Evolutionary conservation across 2,113 vertebrate genomes (phyloP), one percentile per base, ranked within the genome.

Genomic region (Lepus europaeus): DNA sequence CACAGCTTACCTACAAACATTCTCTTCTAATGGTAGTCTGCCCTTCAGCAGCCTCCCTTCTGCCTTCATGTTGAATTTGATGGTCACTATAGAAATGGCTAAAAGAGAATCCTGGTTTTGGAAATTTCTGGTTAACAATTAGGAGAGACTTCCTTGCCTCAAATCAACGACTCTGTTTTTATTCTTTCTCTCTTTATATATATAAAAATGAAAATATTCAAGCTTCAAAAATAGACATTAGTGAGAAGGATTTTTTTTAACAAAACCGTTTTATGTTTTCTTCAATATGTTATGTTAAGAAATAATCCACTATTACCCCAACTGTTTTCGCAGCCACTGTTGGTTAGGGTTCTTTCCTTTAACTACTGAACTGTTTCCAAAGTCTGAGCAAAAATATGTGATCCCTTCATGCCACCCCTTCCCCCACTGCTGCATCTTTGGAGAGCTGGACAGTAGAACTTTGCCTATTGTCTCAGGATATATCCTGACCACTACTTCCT

Each of bases 91-190:
- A 76, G 83, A 76, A 17, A 63, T 12, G 16, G 49, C 13, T 87
- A 45, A 72, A 87, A 91, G 77, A 90, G 25, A 10, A 81, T n/a
- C 13, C 49, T 81, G 56, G 16, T 85, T 81, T 87, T 7, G 39
- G 74, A 31, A 89, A 92, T 93, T 89, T 86, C 66, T 90, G 64
- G 63, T 64, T 69, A 79, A 94, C 39, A 95, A 63, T 92, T 88
- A 33, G 29, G 45, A 87, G 66, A 91, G 33, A 89, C 23, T 85
- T 36, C 11, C 4, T 78, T 93, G 56, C 27, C 19, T 72, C 45
- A 76, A 87, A 64, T 72, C 36, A 77, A 81, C 64, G 49, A 59
- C 64, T 94, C 36, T 86, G 1, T 25, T 78, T 29, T 85, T 49
- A 1, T 69, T 89, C 4, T 31, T 9, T 66, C 12, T 78, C 51